Percentiles rank a stretch among this genome's conserved stretches.
Evolutionary conservation across 2,797 vertebrate species (phyloP).

Genomic region (Chrosomus eos): DNA sequence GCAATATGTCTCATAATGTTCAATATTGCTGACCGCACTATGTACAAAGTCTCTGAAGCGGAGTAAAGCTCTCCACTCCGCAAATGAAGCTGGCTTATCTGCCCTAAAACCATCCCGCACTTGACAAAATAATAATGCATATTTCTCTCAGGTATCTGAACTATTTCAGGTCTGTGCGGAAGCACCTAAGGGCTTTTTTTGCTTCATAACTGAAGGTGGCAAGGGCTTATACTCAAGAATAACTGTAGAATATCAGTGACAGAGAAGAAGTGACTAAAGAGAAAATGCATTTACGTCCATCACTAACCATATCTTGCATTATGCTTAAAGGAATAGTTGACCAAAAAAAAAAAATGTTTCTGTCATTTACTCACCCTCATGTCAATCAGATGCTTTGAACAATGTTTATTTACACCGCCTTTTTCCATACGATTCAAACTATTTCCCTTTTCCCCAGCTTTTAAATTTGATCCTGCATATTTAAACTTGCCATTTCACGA

Average conservation of each 20-base stretch:
- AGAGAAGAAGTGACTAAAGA: constrained; percentile 22
- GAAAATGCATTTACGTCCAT: constrained; percentile 16
- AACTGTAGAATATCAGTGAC: constrained; percentile 22
- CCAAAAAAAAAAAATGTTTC: neutral
- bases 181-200: constrained; percentile 34
- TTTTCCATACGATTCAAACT: neutral
- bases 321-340: constrained; percentile 25
- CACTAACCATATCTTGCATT: constrained; percentile 19
- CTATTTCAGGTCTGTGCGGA: constrained; percentile 36
- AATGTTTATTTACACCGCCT: neutral
- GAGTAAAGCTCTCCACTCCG: neutral
- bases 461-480: constrained; percentile 21
- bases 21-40: constrained; percentile 18
- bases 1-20: neutral
- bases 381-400: neutral
- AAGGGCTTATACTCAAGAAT: constrained; percentile 25
- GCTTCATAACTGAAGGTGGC: constrained; percentile 37
- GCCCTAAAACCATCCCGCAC: constrained; percentile 33
- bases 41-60: neutral
- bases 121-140: constrained; percentile 37
- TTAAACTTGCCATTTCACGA: constrained; percentile 19
- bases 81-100: constrained; percentile 21
- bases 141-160: constrained; percentile 47
- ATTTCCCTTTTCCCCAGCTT: neutral
- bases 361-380: neutral